Base-by-base conservation (phyloP, 2,888 invertebrate species). In the Girardia tigrina region DNA sequence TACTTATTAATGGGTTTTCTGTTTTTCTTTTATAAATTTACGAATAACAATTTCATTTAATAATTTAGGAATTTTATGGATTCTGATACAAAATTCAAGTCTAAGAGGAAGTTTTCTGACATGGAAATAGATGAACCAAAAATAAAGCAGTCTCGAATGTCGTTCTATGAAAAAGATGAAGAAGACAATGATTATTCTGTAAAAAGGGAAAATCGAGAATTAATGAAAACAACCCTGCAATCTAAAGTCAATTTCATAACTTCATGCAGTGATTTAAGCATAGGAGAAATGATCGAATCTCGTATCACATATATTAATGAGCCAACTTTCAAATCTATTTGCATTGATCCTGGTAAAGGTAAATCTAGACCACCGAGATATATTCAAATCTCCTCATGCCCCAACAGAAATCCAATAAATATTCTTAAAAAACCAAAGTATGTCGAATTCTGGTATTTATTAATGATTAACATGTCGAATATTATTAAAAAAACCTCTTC, bases 331-430 rank as follows among this genome's bases (percentile, higher is more conserved):
- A 56, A 16, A n/a, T 56, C 56, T 6, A 56, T 56, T 20, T 56
- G 56, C 56, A 56, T 56, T 56, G 56, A 56, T 56, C 56, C 56
- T 23, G 56, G 56, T 12, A 56, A 56, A 56, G 56, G 56, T 6
- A 56, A 56, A 56, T 56, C 56, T 56, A 4, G 56, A 56, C 56
- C 56, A 12, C 56, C 56, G 56, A 56, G n/a, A 56, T 56, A 12
- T 56, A 56, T 56, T 56, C 8, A 56, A 56, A 56, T 56, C 4
- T 56, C 56, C 23, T n/a, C 56, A 8, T 56, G 56, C 23, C 56
- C 56, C 23, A 56, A 56, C n/a, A n/a, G 56, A 56, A 56, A 6
- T 12, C 56, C 56, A 56, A 56, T 56, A 16, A 8, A n/a, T 56
- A 56, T 56, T 56, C 4, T n/a, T 20, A 56, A 56, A 23, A 56